phyloP scores from a whole-genome alignment of 2,888 invertebrate genomes.

The Agrochola litura region DNA sequence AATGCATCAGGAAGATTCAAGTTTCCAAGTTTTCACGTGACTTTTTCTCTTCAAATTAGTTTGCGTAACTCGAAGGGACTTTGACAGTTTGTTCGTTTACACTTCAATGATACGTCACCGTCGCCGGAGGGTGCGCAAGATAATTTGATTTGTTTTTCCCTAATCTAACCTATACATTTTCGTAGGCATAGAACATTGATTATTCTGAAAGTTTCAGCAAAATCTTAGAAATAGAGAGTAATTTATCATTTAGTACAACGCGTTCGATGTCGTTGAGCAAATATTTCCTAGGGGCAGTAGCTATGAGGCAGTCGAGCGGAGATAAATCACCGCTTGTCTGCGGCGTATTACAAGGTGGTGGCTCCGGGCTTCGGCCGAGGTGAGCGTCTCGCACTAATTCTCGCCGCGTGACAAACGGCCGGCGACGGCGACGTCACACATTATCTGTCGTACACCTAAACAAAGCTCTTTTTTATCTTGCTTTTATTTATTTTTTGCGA shows the following conservation, averaged over 20 bases:
- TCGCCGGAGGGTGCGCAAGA: slow-evolving; percentile 4
- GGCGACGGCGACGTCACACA: slow-evolving; percentile 45
- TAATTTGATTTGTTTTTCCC: slow-evolving; percentile 37
- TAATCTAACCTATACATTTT: slow-evolving; percentile 6
- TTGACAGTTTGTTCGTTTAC: slow-evolving; percentile 53
- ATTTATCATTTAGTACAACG: slow-evolving; percentile 54
- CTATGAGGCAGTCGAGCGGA: slow-evolving; percentile 60
- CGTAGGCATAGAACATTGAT: slow-evolving; percentile 2
- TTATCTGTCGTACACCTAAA: slow-evolving; percentile 56
- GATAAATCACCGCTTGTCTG: slow-evolving; percentile 62
- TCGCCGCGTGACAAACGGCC: slow-evolving; percentile 55
- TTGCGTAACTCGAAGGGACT: slow-evolving; percentile 55
- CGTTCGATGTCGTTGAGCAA: slow-evolving; percentile 54
- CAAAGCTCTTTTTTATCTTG: slow-evolving; percentile 34
- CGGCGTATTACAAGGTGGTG: slow-evolving; percentile 46
- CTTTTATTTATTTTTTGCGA: slow-evolving; percentile 28
- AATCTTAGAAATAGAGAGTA: slow-evolving; percentile 26
- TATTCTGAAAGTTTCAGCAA: slow-evolving; percentile 24
- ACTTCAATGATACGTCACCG: slow-evolving; percentile 44
- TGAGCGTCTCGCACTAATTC: slow-evolving; percentile 55
- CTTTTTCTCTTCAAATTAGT: slow-evolving; percentile 64
- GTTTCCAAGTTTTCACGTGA: slow-evolving; percentile 66
- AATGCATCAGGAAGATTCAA: slow-evolving; percentile 72
- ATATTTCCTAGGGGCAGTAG: slow-evolving; percentile 59
- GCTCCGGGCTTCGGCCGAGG: slow-evolving; percentile 31